phyloP scores from a whole-genome alignment of 2,888 invertebrate genomes.

The Xanthia icteritia region DNA sequence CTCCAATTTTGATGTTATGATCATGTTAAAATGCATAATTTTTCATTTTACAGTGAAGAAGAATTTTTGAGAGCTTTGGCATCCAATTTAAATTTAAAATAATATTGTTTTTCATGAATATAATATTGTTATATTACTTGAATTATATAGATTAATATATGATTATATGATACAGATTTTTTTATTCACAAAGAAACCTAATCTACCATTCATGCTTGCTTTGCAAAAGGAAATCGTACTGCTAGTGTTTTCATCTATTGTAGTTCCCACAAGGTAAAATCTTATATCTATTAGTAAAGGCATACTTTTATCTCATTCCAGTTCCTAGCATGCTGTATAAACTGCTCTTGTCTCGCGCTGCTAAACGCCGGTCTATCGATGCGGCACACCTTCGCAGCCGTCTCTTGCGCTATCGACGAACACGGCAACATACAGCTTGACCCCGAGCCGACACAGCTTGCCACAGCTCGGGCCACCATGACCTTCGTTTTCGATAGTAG shows the following conservation, averaged over 20 bases:
- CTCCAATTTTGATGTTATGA: too few relatives aligned
- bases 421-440: constrained; percentile 91
- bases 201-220: too few relatives aligned
- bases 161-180: too few relatives aligned
- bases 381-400: constrained; percentile 95
- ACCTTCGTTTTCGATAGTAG: constrained; percentile 94
- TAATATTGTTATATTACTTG: too few relatives aligned
- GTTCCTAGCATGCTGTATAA: constrained; percentile 95
- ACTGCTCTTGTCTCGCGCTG: constrained; percentile 95
- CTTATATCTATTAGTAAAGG: not conserved
- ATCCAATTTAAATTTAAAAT: too few relatives aligned
- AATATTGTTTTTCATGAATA: too few relatives aligned
- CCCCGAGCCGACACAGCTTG: constrained; percentile 89
- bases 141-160: too few relatives aligned
- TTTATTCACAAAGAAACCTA: too few relatives aligned
- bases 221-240: too few relatives aligned
- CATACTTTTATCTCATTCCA: constrained; percentile 71
- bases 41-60: too few relatives aligned
- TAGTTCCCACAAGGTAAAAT: not conserved
- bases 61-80: too few relatives aligned
- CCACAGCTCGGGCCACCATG: constrained; percentile 91
- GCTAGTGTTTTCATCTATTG: not conserved
- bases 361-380: constrained; percentile 96
- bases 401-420: constrained; percentile 93
- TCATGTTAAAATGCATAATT: too few relatives aligned